Evolutionary conservation across 2,797 vertebrate species (phyloP).

Genomic region (Smutsia temminckii): DNA sequence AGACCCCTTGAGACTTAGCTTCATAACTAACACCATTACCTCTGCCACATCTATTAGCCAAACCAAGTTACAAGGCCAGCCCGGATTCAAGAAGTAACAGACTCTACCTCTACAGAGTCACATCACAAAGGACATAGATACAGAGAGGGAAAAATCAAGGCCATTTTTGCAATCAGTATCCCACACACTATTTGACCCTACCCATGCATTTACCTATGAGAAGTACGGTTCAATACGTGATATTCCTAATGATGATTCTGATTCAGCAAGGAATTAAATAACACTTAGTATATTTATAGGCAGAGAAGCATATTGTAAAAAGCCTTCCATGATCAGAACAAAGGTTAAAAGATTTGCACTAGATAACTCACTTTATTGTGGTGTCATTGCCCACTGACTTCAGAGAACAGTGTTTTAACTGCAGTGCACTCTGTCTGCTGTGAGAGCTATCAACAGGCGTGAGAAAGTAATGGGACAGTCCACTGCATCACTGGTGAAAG

Average conservation of each 20-base stretch:
- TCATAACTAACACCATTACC: not conserved
- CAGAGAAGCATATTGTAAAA: not conserved
- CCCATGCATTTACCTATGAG: not conserved
- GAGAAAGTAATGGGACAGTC: not conserved
- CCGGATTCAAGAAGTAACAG: not conserved
- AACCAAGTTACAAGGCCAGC: not conserved
- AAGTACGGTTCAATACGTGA: not conserved
- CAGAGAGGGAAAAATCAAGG: not conserved
- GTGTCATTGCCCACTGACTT: not conserved
- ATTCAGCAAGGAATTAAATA: constrained; percentile 35
- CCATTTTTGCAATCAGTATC: not conserved
- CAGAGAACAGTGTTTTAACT: not conserved
- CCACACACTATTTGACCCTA: not conserved
- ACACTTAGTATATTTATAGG: not conserved
- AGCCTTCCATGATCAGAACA: not conserved
- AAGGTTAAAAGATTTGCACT: constrained; percentile 17
- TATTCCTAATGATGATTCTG: not conserved
- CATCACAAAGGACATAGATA: not conserved
- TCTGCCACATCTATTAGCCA: constrained; percentile 3
- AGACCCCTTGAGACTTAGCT: not conserved
- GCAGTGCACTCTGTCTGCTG: not conserved
- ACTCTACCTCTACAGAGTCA: not conserved
- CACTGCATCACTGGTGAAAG: not conserved
- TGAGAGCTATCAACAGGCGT: not conserved
- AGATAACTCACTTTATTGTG: not conserved